Percentiles rank a stretch among this genome's conserved stretches.
Evolutionary conservation across 2,113 vertebrate genomes (phyloP).

Genomic region (Microtus ochrogaster): DNA sequence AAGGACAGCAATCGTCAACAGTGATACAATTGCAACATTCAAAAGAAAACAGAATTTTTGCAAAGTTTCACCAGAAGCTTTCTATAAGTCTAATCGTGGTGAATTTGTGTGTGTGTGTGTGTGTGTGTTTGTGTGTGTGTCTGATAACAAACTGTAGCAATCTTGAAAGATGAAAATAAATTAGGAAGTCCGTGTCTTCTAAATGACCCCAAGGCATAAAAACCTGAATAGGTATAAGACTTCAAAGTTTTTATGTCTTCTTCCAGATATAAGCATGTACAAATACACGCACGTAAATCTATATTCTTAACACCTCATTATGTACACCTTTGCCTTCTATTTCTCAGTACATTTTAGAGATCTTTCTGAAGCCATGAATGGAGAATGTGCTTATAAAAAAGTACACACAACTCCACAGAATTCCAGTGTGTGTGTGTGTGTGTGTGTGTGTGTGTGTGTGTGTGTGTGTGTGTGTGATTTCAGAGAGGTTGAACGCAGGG

Average conservation of each 20-base stretch:
- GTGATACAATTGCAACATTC: not conserved
- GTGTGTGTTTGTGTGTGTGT: not conserved
- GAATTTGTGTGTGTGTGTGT: not conserved
- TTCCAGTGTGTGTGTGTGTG: not conserved
- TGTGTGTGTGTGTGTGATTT: no score
- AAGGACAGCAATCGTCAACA: not conserved
- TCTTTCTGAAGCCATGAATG: not conserved
- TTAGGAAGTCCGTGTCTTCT: not conserved
- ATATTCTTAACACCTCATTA: not conserved
- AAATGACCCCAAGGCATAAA: not conserved
- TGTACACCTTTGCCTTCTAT: not conserved
- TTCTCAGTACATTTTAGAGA: not conserved
- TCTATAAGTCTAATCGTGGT: not conserved
- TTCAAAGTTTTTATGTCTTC: not conserved
- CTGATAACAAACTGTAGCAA: constrained; percentile 4
- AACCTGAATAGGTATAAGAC: not conserved
- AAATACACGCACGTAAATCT: not conserved
- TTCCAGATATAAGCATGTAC: not conserved
- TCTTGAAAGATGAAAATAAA: not conserved
- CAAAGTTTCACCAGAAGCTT: constrained; percentile 3
- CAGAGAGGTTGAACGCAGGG: not conserved
- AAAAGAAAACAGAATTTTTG: constrained; percentile 45
- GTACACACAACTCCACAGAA: not conserved
- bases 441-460: not conserved
- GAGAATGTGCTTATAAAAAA: not conserved